A percentile compares a stretch with the other conserved stretches of the same genome.
These are phyloP conservation scores for Chitala chitala DNA, from an alignment of 2,113 vertebrate genomes.

Conservation along the genomic window DNA sequence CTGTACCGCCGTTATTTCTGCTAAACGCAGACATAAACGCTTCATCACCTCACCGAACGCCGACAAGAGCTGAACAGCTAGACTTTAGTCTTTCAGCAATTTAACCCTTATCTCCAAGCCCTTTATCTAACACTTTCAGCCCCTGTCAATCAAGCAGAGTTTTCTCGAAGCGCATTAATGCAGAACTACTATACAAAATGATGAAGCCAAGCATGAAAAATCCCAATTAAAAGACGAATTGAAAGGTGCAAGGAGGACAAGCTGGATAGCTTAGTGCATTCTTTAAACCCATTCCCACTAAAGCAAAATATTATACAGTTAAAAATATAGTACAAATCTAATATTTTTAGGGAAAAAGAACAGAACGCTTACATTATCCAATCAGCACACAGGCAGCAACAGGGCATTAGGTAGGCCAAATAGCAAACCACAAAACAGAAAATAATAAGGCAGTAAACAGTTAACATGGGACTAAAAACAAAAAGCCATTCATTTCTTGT, in stretches of 20 bases:
- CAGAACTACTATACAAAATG: constrained; percentile 32
- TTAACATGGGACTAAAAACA: no score
- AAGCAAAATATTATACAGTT: no score
- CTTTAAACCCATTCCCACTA: neutral
- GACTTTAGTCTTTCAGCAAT: constrained; percentile 43
- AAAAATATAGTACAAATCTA: no score
- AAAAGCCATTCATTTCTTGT: no score
- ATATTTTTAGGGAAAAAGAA: no score
- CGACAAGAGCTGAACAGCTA: neutral
- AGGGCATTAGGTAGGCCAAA: neutral
- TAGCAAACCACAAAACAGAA: neutral
- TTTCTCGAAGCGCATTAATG: neutral
- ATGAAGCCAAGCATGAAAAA: constrained; percentile 31
- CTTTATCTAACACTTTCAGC: constrained; percentile 39
- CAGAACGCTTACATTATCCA: neutral
- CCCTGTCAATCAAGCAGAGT: constrained; percentile 30
- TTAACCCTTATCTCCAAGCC: constrained; percentile 26
- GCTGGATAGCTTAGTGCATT: no score
- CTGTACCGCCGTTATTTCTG: neutral
- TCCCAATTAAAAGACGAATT: constrained; percentile 31
- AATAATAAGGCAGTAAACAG: neutral
- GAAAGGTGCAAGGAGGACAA: constrained; percentile 8
- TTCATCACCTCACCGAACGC: constrained; percentile 7
- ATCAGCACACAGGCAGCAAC: neutral
- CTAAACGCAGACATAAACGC: neutral